A percentile compares a stretch with the other conserved stretches of the same genome.
These are phyloP conservation scores for Megathymus violae DNA, from an alignment of 1,140 invertebrate genomes.

Conservation along the genomic window DNA sequence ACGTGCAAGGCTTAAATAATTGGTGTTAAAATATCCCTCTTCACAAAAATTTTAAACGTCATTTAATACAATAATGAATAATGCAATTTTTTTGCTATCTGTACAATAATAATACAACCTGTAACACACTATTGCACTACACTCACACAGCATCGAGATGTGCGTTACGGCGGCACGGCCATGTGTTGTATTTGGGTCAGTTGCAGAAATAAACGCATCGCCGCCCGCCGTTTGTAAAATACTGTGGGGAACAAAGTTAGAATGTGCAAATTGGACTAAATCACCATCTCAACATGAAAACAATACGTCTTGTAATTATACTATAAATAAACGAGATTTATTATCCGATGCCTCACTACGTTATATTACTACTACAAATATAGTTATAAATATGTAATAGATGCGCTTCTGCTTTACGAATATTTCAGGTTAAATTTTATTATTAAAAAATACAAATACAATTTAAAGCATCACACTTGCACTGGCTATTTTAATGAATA, in stretches of 20 bases:
- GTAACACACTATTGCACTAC: slow-evolving; percentile 45
- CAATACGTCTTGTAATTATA: background rate
- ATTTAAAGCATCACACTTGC: too few relatives aligned
- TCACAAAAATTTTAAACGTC: too few relatives aligned
- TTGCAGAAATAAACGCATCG: slow-evolving; percentile 68
- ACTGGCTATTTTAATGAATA: background rate
- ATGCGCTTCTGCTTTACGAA: too few relatives aligned
- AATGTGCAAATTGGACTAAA: background rate
- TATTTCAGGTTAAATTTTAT: too few relatives aligned
- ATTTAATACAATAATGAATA: slow-evolving; percentile 4
- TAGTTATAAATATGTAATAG: too few relatives aligned
- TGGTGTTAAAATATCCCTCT: too few relatives aligned
- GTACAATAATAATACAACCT: slow-evolving; percentile 50
- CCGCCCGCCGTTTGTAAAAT: slow-evolving; percentile 16
- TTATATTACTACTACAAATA: too few relatives aligned
- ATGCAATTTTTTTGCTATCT: slow-evolving; percentile 31
- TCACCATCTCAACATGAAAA: background rate
- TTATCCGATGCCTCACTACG: too few relatives aligned
- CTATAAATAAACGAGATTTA: too few relatives aligned
- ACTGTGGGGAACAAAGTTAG: slow-evolving; percentile 13
- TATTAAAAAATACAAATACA: too few relatives aligned
- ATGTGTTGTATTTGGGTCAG: slow-evolving; percentile 74
- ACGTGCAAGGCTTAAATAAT: too few relatives aligned
- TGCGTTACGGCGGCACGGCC: slow-evolving; percentile 60
- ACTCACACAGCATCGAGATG: slow-evolving; percentile 46